phyloP scores from a whole-genome alignment of 2,113 vertebrate genomes.

The Vimba vimba region DNA sequence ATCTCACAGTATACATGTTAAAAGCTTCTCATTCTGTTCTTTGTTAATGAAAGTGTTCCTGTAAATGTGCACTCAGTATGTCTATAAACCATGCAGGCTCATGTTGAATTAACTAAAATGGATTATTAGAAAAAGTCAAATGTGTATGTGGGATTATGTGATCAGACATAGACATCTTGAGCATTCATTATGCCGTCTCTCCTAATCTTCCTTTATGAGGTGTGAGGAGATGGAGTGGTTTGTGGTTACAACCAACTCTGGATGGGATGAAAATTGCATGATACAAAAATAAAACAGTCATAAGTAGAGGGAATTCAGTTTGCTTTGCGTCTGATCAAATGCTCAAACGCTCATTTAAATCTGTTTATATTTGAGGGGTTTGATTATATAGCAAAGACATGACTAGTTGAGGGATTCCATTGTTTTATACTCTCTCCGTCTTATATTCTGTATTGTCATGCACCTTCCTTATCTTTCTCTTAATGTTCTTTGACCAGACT shows the following conservation, averaged over 20 bases:
- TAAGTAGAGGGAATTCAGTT: conserved; percentile 13
- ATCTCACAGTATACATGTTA: no score
- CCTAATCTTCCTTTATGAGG: conserved; percentile 25
- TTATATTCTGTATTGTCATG: background rate
- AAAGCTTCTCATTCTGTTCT: background rate
- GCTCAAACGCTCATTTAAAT: background rate
- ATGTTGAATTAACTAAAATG: background rate
- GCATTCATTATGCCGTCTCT: background rate
- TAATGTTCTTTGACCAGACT: background rate
- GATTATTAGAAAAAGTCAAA: background rate
- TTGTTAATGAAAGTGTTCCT: background rate
- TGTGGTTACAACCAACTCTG: conserved; percentile 19
- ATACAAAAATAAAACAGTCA: conserved; percentile 2
- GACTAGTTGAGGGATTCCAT: background rate
- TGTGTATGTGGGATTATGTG: conserved; percentile 16
- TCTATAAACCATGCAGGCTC: background rate
- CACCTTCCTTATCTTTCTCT: background rate
- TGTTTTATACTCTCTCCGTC: background rate
- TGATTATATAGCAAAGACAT: background rate
- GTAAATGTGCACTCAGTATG: background rate
- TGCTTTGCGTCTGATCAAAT: background rate
- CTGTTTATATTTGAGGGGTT: background rate
- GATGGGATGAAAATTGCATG: background rate
- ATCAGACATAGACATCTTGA: conserved; percentile 26
- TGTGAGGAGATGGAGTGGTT: conserved; percentile 14